Conservation (phyloP, 1,140 invertebrate genomes). For the Drosophila bocki region DNA sequence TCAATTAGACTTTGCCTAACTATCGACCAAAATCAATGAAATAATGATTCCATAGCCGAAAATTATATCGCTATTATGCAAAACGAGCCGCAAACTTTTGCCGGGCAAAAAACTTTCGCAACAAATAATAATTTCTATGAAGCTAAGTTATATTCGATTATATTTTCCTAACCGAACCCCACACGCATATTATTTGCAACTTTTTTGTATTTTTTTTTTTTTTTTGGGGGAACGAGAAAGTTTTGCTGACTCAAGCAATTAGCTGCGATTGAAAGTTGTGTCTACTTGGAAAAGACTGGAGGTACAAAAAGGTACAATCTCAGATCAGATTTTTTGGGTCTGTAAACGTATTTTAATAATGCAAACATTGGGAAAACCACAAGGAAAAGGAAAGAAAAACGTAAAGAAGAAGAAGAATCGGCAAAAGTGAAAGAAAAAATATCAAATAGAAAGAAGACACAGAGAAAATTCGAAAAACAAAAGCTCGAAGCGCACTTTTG, state of each 20-base stretch:
- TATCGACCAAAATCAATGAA: constrained; percentile 52
- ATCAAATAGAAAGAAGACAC: constrained; percentile 11
- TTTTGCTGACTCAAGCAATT: constrained; percentile 75
- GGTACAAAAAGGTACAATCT: constrained; percentile 9
- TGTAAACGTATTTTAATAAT: constrained; percentile 70
- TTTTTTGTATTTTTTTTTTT: constrained; percentile 33
- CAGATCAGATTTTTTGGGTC: constrained; percentile 7
- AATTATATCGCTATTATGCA: constrained; percentile 52
- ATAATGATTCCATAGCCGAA: constrained; percentile 26
- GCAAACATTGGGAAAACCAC: constrained; percentile 35
- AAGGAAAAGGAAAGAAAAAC: constrained; percentile 5
- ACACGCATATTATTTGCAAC: constrained; percentile 50
- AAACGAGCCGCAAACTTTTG: constrained; percentile 34
- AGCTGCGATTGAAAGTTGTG: constrained; percentile 79
- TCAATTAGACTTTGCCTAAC: constrained; percentile 27
- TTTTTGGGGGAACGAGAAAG: constrained; percentile 28
- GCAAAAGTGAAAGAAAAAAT: constrained; percentile 19
- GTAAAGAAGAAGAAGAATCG: constrained; percentile 1
- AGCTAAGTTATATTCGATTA: constrained; percentile 51
- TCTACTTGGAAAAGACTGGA: constrained; percentile 34
- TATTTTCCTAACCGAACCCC: constrained; percentile 11
- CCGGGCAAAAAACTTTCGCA: constrained; percentile 37
- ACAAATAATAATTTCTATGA: constrained; percentile 47
- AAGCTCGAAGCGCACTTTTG: constrained; percentile 68
- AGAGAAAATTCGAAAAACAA: constrained; percentile 61